A percentile compares a stretch with the other conserved stretches of the same genome.
Evolutionary conservation across 2,888 invertebrate species (phyloP).

Genomic region (Halictus ligatus): DNA sequence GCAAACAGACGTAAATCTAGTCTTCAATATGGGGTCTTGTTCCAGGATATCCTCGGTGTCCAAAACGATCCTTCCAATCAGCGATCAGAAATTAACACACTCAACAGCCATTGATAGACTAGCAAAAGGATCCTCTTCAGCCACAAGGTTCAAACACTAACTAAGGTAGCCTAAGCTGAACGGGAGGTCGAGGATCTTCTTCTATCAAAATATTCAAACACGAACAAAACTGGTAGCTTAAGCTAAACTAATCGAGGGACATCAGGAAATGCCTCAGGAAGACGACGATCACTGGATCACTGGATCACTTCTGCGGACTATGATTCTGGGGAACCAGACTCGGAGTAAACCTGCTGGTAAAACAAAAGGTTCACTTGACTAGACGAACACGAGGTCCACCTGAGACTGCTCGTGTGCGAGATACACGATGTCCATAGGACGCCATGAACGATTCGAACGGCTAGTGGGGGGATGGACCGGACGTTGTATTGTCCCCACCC

Average conservation of each 20-base stretch:
- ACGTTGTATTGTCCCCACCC: slow-evolving; percentile 80
- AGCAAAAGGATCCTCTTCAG: neutral
- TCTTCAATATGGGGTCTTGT: neutral
- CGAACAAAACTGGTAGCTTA: neutral
- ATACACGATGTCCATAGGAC: slow-evolving; percentile 62
- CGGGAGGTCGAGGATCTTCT: neutral
- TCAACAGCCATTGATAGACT: neutral
- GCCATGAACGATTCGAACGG: slow-evolving; percentile 64
- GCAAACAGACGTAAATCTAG: neutral
- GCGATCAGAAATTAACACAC: neutral
- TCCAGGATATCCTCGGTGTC: neutral
- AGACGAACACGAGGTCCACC: slow-evolving; percentile 66
- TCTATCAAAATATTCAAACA: neutral
- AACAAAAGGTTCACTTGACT: slow-evolving; percentile 33
- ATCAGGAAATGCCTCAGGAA: neutral
- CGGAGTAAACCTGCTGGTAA: too few species aligned
- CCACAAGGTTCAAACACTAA: neutral
- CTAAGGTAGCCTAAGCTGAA: neutral
- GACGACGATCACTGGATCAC: neutral
- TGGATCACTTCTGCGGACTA: neutral
- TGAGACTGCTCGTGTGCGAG: slow-evolving; percentile 66
- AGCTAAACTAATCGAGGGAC: neutral
- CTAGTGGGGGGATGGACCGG: slow-evolving; percentile 79
- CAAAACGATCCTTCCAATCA: neutral
- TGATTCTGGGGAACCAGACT: neutral